A percentile compares a stretch with the other conserved stretches of the same genome.
Conservation (phyloP, 2,797 vertebrate genomes). For the Psittacula derbiana region DNA sequence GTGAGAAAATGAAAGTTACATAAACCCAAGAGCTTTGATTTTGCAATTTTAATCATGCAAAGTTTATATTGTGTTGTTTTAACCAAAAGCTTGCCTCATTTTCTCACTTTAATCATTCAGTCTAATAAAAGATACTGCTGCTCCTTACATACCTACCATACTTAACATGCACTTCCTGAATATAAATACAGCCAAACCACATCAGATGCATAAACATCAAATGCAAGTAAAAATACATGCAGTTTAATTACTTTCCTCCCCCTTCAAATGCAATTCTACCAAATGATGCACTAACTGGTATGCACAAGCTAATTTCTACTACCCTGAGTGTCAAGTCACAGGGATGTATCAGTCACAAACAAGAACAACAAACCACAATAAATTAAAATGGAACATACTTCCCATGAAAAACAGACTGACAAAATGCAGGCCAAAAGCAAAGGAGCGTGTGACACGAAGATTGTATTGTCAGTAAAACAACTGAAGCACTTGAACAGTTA, state of each 20-base stretch:
- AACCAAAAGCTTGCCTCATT: background rate
- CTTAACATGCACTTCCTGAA: background rate
- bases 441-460: background rate
- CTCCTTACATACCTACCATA: background rate
- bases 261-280: background rate
- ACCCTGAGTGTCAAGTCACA: background rate
- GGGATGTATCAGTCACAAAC: background rate
- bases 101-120: background rate
- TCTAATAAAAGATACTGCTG: constrained; percentile 28
- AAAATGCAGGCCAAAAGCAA: background rate
- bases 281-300: background rate
- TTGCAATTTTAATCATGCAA: background rate
- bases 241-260: background rate
- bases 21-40: background rate
- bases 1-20: background rate
- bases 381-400: background rate
- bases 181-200: background rate
- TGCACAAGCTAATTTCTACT: background rate
- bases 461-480: background rate
- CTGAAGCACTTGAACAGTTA: background rate
- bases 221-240: background rate
- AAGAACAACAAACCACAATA: background rate
- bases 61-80: background rate
- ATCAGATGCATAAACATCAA: background rate
- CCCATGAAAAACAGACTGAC: background rate